Base-by-base conservation (phyloP, 1,140 invertebrate genomes). In the Myzus persicae region DNA sequence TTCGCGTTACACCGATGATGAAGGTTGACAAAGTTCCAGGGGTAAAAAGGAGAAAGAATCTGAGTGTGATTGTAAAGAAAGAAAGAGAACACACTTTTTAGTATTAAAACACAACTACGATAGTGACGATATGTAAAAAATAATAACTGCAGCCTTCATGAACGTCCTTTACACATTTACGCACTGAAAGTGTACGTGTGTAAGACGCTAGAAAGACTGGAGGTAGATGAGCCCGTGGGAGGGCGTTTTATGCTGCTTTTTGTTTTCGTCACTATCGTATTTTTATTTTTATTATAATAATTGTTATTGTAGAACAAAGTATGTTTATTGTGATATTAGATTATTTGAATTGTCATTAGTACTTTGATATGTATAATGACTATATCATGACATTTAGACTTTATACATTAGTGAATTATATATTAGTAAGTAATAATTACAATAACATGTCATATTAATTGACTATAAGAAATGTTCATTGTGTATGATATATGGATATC, bases 261-360 rank as follows among this genome's bases (percentile, higher is more conserved):
- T 81, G 11, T 82, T 82, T 9, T 82, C 76, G n/a, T 82, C 76
- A 82, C 76, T 82, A 82, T 82, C 36, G 76, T 82, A 82, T 82
- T 36, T 82, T 82, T 9, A 36, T 82, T 82, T 82, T 82, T 82
- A 82, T 82, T 82, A 82, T 82, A 20, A 38, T 82, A 82, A 82
- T 81, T 20, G 81, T 40, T 82, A 82, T 82, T 40, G 20, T 36
- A 8, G n/a, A 36, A 82, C n/a, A 82, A 82, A 40, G 36, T 82
- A 82, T 82, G 38, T 82, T 82, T 36, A 54, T 3, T 54, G 51
- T 54, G 51, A 54, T 54, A 7, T 7, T 54, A 54, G 51, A 54
- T 54, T 82, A 82, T 40, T 82, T 36, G 18, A 40, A 82, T 22
- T 82, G 14, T 82, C 11, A 82, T 22, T 82, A 82, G 81, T 82